These are phyloP conservation scores for Vanessa atalanta DNA, from an alignment of 1,140 invertebrate species.

Conservation along the genomic window DNA sequence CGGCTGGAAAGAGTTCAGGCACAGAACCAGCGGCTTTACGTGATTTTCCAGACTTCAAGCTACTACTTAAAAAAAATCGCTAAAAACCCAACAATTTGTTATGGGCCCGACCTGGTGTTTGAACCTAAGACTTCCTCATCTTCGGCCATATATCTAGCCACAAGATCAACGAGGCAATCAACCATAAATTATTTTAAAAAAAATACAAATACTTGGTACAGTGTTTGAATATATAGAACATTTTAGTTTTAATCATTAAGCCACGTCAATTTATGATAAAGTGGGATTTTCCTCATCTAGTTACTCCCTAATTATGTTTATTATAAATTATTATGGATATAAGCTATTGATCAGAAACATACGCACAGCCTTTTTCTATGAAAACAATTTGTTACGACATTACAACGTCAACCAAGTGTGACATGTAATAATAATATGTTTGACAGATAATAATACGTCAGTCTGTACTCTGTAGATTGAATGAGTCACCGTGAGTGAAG, in stretches of 20 bases:
- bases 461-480: constrained; percentile 19
- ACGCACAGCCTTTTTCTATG: constrained; percentile 27
- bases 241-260: neutral
- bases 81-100: too few species aligned
- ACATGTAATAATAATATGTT: constrained; percentile 17
- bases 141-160: too few species aligned
- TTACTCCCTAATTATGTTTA: constrained; percentile 15
- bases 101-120: too few species aligned
- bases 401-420: constrained; percentile 3
- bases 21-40: too few species aligned
- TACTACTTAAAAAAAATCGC: too few species aligned
- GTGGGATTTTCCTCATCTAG: constrained; percentile 9
- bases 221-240: neutral
- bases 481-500: constrained; percentile 23
- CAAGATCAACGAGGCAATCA: too few species aligned
- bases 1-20: too few species aligned
- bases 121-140: too few species aligned
- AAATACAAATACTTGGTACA: neutral
- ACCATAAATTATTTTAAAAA: neutral
- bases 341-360: constrained; percentile 19
- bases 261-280: constrained; percentile 9
- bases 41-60: too few species aligned
- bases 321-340: constrained; percentile 19
- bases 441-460: constrained; percentile 27
- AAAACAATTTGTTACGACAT: constrained; percentile 15